Conservation (phyloP, 1,140 invertebrate species). For the Diploscapter pachys region DNA sequence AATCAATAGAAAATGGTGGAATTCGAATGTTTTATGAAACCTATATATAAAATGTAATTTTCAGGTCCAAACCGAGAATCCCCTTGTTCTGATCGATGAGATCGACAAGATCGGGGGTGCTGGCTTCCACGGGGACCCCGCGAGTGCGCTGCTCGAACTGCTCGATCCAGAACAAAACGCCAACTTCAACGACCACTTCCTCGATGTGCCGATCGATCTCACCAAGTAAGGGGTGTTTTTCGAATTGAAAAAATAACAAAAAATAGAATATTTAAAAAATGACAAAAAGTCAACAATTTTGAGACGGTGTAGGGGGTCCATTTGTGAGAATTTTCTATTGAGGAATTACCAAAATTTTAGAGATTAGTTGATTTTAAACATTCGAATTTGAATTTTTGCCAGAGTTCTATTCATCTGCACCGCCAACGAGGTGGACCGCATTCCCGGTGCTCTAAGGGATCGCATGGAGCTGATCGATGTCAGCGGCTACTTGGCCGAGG, state of each 20-base stretch:
- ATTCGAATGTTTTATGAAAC: neutral
- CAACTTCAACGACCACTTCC: constrained; percentile 95
- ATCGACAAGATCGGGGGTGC: constrained; percentile 70
- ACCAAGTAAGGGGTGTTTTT: constrained; percentile 67
- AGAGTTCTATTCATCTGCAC: constrained; percentile 92
- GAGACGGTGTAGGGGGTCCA: too few species aligned
- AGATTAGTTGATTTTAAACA: neutral
- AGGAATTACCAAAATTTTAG: neutral
- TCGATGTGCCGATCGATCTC: constrained; percentile 93
- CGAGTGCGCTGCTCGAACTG: constrained; percentile 89
- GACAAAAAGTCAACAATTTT: too few species aligned
- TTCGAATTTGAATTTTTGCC: constrained; percentile 9
- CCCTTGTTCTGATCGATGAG: constrained; percentile 94
- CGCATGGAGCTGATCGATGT: constrained; percentile 99
- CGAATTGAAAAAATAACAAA: neutral
- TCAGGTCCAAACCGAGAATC: constrained; percentile 85
- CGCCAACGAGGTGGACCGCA: constrained; percentile 90
- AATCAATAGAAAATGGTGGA: neutral
- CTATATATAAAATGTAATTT: neutral
- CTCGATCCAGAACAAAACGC: constrained; percentile 97
- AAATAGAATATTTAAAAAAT: too few species aligned
- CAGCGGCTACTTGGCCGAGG: constrained; percentile 96
- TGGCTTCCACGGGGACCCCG: constrained; percentile 76
- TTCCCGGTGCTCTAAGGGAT: constrained; percentile 91
- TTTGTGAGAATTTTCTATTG: neutral